A percentile compares a stretch with the other conserved stretches of the same genome.
These are phyloP conservation scores for Morone chrysops DNA, from an alignment of 2,113 vertebrate species.

Conservation along the genomic window DNA sequence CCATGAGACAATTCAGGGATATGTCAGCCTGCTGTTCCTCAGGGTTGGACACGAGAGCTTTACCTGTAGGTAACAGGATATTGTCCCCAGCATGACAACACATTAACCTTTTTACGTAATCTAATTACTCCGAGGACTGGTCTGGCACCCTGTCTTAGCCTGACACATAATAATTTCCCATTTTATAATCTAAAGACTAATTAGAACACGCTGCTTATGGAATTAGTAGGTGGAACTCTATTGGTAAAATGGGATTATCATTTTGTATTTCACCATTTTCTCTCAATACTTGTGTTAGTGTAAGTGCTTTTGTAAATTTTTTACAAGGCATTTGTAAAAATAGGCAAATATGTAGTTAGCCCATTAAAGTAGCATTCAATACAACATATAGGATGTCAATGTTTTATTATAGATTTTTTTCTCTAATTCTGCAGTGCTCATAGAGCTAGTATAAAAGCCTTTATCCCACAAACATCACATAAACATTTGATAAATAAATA, in stretches of 20 bases:
- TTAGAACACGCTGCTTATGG: slow-evolving; percentile 33
- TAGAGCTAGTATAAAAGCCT: slow-evolving; percentile 68
- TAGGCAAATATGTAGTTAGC: neutral
- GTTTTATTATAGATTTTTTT: slow-evolving; percentile 42
- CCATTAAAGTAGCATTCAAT: neutral
- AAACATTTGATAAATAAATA: slow-evolving; percentile 70
- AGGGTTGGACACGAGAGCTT: slow-evolving; percentile 10
- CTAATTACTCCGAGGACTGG: slow-evolving; percentile 29
- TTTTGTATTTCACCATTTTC: neutral
- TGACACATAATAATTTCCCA: slow-evolving; percentile 20
- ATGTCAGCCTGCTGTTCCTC: neutral
- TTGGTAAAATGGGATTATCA: neutral
- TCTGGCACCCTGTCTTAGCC: slow-evolving; percentile 1
- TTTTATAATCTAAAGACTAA: slow-evolving; percentile 18
- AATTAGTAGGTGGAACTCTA: neutral
- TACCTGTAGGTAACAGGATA: slow-evolving; percentile 28
- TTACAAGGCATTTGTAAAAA: neutral
- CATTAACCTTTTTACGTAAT: slow-evolving; percentile 57
- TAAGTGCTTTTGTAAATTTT: neutral
- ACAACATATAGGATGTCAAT: slow-evolving; percentile 10
- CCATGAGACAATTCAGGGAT: slow-evolving; percentile 23
- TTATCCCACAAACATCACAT: slow-evolving; percentile 43
- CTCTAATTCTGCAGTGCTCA: slow-evolving; percentile 33
- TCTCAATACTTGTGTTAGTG: neutral
- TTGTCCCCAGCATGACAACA: slow-evolving; percentile 30